Evolutionary conservation across 2,888 invertebrate species (phyloP).

Genomic region (Drosophila merina): DNA sequence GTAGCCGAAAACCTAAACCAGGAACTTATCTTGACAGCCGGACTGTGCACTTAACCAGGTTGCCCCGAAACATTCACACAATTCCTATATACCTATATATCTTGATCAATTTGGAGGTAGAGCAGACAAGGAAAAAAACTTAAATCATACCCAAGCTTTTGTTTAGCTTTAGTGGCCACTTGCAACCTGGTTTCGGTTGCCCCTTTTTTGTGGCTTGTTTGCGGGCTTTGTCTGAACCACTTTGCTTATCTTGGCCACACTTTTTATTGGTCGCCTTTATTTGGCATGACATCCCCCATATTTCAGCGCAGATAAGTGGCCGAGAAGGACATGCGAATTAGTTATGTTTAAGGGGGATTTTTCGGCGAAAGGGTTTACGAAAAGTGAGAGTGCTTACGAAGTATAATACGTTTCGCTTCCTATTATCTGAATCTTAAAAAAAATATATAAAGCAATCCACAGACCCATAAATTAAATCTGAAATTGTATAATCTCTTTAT

Average conservation of each 20-base stretch:
- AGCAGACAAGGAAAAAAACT: constrained; percentile 14
- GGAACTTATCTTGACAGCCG: constrained; percentile 42
- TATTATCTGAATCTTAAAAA: not conserved
- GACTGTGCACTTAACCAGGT: constrained; percentile 49
- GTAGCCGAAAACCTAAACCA: constrained; percentile 15
- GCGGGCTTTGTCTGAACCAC: constrained; percentile 46
- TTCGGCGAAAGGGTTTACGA: not conserved
- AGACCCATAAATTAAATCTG: constrained; percentile 2
- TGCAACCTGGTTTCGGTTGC: constrained; percentile 32
- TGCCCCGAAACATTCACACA: constrained; percentile 28
- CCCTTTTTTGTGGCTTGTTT: constrained; percentile 6
- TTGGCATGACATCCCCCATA: constrained; percentile 67
- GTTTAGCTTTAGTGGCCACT: constrained; percentile 29
- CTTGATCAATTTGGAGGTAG: constrained; percentile 46
- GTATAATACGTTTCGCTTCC: not conserved
- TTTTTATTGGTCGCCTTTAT: constrained; percentile 74
- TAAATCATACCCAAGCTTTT: constrained; percentile 60
- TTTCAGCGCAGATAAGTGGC: constrained; percentile 56
- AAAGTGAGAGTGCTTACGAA: constrained; percentile 18
- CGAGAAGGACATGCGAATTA: constrained; percentile 45
- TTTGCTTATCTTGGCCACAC: constrained; percentile 73
- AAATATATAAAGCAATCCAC: constrained; percentile 7
- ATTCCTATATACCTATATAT: constrained; percentile 25
- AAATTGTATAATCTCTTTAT: constrained; percentile 11
- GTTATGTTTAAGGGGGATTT: constrained; percentile 21